These are phyloP conservation scores for Tubiluchus corallicola DNA, from an alignment of 2,888 invertebrate genomes.

Conservation along the genomic window DNA sequence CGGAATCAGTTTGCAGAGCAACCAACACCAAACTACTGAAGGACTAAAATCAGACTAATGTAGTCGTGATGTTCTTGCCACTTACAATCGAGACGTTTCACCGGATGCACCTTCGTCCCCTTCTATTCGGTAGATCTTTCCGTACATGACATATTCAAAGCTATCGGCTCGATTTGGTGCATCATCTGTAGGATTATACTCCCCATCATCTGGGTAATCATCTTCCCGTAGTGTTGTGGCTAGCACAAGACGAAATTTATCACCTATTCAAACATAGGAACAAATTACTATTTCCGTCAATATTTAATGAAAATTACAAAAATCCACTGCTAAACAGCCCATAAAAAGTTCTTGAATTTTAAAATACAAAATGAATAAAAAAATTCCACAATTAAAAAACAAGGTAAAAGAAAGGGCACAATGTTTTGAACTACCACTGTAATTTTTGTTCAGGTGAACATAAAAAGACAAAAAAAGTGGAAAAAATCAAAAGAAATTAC, in stretches of 20 bases:
- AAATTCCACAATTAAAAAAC: too few relatives aligned
- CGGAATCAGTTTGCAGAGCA: too few relatives aligned
- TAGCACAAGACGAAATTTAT: conserved; percentile 69
- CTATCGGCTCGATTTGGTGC: conserved; percentile 62
- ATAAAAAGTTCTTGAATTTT: too few relatives aligned
- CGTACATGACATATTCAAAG: conserved; percentile 99
- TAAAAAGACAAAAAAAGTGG: too few relatives aligned
- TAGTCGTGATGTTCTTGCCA: conserved; percentile 12
- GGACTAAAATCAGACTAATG: background rate
- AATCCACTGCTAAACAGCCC: too few relatives aligned
- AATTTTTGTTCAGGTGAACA: too few relatives aligned
- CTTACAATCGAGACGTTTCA: conserved; percentile 59
- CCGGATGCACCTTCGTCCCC: conserved; percentile 73
- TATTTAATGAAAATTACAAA: too few relatives aligned
- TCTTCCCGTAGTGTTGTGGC: conserved; percentile 90
- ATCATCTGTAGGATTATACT: conserved; percentile 70
- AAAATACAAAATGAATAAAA: too few relatives aligned
- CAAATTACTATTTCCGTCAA: too few relatives aligned
- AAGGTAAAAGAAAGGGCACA: too few relatives aligned
- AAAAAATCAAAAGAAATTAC: too few relatives aligned
- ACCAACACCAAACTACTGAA: background rate
- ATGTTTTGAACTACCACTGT: too few relatives aligned
- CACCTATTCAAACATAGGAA: conserved; percentile 34
- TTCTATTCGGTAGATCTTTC: conserved; percentile 89
- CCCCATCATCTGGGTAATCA: conserved; percentile 78